Evolutionary conservation across 2,888 invertebrate genomes (phyloP).

Genomic region (Mimas tiliae): DNA sequence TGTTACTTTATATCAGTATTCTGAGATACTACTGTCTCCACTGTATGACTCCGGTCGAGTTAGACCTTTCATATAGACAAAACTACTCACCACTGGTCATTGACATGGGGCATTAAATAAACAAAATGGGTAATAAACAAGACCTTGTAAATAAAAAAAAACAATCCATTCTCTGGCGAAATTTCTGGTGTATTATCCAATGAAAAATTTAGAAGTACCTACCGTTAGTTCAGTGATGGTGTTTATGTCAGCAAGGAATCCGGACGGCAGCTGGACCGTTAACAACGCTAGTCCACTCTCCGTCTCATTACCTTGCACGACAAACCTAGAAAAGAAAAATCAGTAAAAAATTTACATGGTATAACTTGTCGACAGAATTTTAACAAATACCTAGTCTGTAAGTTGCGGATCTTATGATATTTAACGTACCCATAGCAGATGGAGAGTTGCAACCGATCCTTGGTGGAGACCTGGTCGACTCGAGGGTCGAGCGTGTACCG

Average conservation of each 20-base stretch:
- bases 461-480: slow-evolving; percentile 91
- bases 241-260: slow-evolving; percentile 93
- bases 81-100: too few relatives aligned
- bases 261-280: slow-evolving; percentile 95
- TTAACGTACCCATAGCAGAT: slow-evolving; percentile 89
- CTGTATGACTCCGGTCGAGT: too few relatives aligned
- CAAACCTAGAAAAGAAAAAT: slow-evolving; percentile 81
- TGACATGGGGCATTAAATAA: too few relatives aligned
- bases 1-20: too few relatives aligned
- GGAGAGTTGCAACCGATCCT: slow-evolving; percentile 90
- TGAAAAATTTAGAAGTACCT: slow-evolving; percentile 23
- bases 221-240: slow-evolving; percentile 88
- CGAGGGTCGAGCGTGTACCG: slow-evolving; percentile 94
- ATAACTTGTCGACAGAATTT: neutral
- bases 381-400: neutral
- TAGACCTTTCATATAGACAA: too few relatives aligned
- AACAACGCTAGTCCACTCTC: slow-evolving; percentile 95
- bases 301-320: slow-evolving; percentile 86
- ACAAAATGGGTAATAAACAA: too few relatives aligned
- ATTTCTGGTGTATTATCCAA: too few relatives aligned
- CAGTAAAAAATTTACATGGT: neutral
- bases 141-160: too few relatives aligned
- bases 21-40: too few relatives aligned
- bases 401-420: too few relatives aligned
- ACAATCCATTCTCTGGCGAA: neutral